These are phyloP conservation scores for Dysdera silvatica DNA, from an alignment of 1,140 invertebrate genomes.

Conservation along the genomic window DNA sequence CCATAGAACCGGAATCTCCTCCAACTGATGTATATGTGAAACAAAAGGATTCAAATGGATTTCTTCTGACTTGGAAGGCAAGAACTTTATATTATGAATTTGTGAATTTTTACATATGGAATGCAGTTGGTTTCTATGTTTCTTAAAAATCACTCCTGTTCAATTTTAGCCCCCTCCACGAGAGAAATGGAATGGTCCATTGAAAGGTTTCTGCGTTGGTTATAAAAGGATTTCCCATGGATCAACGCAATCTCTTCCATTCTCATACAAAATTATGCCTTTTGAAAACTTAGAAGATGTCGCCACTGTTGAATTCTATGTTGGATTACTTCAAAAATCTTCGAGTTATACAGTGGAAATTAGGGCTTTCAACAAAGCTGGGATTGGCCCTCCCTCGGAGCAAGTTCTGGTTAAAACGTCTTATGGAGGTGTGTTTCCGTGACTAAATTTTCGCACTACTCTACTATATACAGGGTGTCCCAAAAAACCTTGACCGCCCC, in stretches of 20 bases:
- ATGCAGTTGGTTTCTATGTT: background rate
- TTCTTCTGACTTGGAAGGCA: constrained; percentile 22
- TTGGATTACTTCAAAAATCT: constrained; percentile 57
- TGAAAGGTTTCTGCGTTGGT: constrained; percentile 69
- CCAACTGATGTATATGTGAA: constrained; percentile 25
- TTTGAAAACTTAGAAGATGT: background rate
- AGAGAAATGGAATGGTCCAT: constrained; percentile 86
- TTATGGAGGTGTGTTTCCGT: constrained; percentile 55
- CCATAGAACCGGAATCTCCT: constrained; percentile 26
- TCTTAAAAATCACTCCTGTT: background rate
- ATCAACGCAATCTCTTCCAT: constrained; percentile 76
- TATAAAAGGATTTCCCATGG: constrained; percentile 66
- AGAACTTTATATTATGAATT: background rate
- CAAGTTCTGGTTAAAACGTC: constrained; percentile 81
- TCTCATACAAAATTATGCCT: constrained; percentile 45
- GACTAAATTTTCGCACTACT: too few relatives aligned
- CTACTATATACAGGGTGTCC: too few relatives aligned
- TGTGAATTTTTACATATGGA: too few relatives aligned
- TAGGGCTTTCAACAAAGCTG: constrained; percentile 88
- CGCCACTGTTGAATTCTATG: constrained; percentile 3
- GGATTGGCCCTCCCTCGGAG: constrained; percentile 77
- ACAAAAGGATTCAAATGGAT: constrained; percentile 19
- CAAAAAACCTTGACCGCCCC: too few relatives aligned
- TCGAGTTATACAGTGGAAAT: constrained; percentile 90
- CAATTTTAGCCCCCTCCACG: constrained; percentile 57